Evolutionary conservation across 2,888 invertebrate genomes (phyloP), one percentile per base, ranked within the genome.

Genomic region (Pterobdella sp.): DNA sequence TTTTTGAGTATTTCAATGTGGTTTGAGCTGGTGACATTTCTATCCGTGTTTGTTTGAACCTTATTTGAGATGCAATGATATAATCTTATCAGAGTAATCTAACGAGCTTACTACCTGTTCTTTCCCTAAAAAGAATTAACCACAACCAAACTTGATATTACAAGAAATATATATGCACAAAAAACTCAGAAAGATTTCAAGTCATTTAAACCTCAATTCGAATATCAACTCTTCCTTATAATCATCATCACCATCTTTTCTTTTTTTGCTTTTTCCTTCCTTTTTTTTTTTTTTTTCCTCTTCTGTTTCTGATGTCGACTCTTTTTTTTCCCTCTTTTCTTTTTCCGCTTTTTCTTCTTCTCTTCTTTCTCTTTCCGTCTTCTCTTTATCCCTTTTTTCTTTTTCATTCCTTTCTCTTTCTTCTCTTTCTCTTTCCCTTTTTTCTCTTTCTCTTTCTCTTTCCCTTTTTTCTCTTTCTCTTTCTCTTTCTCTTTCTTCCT

Each of bases 401-500:
- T 69, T 14, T 69, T 32, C 31, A 18, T 32, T 31, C 56, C 29
- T 70, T 56, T 70, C 49, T 70, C 49, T 70, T 31, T 56, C 32
- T 56, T 56, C 42, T 70, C 52, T 68, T 22, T 68, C 36, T 70
- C 52, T 49, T 49, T 49, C 52, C n/a, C n/a, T 49, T 49, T 49
- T 49, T 18, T 49, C n/a, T 49, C n/a, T 49, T 49, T 49, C n/a
- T 49, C 52, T 49, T 49, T 49, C n/a, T 49, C 14, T 49, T 49
- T 18, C n/a, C 52, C 52, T 49, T 49, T 18, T 49, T 49, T 49
- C 14, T 18, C 14, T 49, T 49, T 18, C n/a, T 49, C 52, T 49
- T 49, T 18, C n/a, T 49, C 52, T 14, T 49, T 49, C 14, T 49
- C n/a, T 49, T 49, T 66, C 35, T 66, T n/a, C 32, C 35, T 66